Evolutionary conservation across 2,113 vertebrate genomes (phyloP).

Genomic region (Hypocryptadius cinnamomeus): DNA sequence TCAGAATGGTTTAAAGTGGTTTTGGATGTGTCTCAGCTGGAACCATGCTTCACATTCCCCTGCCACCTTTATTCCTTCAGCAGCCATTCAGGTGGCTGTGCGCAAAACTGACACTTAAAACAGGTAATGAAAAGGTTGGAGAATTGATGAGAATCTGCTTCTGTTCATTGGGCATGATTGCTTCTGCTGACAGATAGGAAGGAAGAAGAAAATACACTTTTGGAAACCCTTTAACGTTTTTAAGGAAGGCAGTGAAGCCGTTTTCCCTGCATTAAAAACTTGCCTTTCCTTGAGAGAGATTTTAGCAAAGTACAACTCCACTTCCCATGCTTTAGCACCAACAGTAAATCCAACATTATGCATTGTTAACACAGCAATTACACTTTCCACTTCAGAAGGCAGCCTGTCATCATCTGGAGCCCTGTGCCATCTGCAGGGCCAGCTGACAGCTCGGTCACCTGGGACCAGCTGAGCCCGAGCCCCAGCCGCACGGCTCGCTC

Average conservation of each 20-base stretch:
- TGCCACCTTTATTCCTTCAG: not conserved
- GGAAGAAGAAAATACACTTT: not conserved
- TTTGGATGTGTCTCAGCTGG: not conserved
- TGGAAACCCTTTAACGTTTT: not conserved
- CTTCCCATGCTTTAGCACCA: not conserved
- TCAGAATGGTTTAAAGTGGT: not conserved
- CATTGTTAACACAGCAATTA: conserved; percentile 36
- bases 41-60: accelerated
- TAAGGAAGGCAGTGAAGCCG: not conserved
- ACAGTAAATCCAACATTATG: not conserved
- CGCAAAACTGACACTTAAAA: not conserved
- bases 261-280: not conserved
- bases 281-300: not conserved
- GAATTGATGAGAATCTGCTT: not conserved
- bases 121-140: accelerated
- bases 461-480: not conserved
- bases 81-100: not conserved
- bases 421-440: conserved; percentile 23
- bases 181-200: not conserved
- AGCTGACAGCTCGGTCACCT: not conserved
- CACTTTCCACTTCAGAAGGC: conserved; percentile 6
- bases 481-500: not conserved
- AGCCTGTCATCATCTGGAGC: not conserved
- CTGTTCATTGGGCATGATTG: not conserved
- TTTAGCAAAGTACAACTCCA: not conserved